Conservation (phyloP, 2,888 invertebrate species). For the Rhopalosiphum nymphaeae region DNA sequence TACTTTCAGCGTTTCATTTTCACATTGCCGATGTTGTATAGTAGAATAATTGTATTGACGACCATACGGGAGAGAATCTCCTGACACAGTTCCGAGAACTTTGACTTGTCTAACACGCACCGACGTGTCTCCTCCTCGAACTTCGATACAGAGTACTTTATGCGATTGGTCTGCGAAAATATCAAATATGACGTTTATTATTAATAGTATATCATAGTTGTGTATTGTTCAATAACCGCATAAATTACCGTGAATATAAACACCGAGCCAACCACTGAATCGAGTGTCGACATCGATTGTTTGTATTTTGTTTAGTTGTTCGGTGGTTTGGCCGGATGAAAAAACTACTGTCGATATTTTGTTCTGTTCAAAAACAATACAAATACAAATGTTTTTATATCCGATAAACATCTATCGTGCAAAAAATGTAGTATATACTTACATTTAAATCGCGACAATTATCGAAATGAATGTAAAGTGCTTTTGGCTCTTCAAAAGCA, state of each 20-base stretch:
- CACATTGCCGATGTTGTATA: conserved; percentile 89
- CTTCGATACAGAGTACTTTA: conserved; percentile 81
- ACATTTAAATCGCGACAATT: conserved; percentile 93
- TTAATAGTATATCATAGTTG: neutral
- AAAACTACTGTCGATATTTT: conserved; percentile 90
- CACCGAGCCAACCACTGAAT: conserved; percentile 91
- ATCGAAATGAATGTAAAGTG: conserved; percentile 91
- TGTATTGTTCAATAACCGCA: neutral
- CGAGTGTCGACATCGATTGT: conserved; percentile 89
- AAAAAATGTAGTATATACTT: conserved; percentile 69
- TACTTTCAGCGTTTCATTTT: conserved; percentile 91
- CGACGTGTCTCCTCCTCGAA: conserved; percentile 92
- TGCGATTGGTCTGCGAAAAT: conserved; percentile 71
- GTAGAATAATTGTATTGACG: conserved; percentile 73
- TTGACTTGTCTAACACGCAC: conserved; percentile 88
- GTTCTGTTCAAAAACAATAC: conserved; percentile 76
- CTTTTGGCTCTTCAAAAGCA: conserved; percentile 77
- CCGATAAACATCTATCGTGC: neutral
- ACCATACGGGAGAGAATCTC: conserved; percentile 73
- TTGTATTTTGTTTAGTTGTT: conserved; percentile 84
- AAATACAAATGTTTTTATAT: conserved; percentile 41
- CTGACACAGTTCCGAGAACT: conserved; percentile 77
- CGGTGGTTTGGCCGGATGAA: conserved; percentile 83
- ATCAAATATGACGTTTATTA: neutral
- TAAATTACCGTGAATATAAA: conserved; percentile 79